Percentiles rank a stretch among this genome's conserved stretches.
Conservation (phyloP, 2,113 vertebrate genomes). For the Regulus satrapa region DNA sequence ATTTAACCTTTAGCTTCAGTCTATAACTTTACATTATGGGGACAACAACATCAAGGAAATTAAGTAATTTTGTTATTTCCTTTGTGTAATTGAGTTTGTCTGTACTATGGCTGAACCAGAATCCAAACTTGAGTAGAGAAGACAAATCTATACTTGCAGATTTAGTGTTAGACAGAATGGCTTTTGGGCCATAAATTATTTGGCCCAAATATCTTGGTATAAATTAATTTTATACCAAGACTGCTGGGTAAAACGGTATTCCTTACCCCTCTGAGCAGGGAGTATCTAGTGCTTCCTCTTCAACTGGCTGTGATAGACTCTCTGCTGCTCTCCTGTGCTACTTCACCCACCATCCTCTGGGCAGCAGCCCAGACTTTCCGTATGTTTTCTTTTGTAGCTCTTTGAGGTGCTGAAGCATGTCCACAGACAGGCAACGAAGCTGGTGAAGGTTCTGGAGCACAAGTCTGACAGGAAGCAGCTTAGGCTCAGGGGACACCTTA, state of each 20-base stretch:
- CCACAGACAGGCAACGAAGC: background rate
- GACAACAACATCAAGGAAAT: conserved; percentile 61
- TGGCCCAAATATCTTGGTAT: no score
- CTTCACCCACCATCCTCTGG: background rate
- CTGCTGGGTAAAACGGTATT: background rate
- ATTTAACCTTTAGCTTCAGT: conserved; percentile 47
- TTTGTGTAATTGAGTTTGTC: conserved; percentile 62
- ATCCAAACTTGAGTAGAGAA: background rate
- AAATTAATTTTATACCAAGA: background rate
- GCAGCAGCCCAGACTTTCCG: background rate
- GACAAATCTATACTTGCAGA: background rate
- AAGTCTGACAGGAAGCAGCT: background rate
- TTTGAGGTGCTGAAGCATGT: background rate
- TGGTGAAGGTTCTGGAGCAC: background rate
- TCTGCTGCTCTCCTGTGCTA: background rate
- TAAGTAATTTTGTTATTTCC: conserved; percentile 62
- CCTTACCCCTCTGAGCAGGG: background rate
- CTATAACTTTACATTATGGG: conserved; percentile 47
- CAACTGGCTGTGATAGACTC: background rate
- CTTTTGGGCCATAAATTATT: no score
- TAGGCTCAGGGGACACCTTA: background rate
- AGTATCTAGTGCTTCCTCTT: fast-evolving
- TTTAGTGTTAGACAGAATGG: background rate
- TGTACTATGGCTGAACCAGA: conserved; percentile 61
- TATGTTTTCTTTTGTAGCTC: background rate